These are phyloP conservation scores for Diaphora mendica DNA, from an alignment of 2,888 invertebrate genomes.

Conservation along the genomic window DNA sequence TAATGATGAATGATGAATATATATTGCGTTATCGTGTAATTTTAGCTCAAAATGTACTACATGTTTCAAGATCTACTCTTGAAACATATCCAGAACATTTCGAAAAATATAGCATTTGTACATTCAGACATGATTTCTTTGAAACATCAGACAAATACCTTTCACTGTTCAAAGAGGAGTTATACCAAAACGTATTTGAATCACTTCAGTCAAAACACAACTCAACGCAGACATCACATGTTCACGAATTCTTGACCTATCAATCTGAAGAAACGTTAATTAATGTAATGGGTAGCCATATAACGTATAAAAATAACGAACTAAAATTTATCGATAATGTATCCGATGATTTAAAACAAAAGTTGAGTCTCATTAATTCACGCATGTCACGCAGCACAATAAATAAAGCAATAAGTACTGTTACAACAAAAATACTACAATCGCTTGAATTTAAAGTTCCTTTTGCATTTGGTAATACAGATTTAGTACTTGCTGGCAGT, in stretches of 20 bases:
- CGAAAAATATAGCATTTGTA: slow-evolving; percentile 14
- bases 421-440: not conserved
- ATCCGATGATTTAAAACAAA: not conserved
- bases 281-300: not conserved
- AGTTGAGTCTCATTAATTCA: not conserved
- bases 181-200: not conserved
- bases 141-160: not conserved
- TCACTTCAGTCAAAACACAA: not conserved
- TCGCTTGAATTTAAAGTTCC: not conserved
- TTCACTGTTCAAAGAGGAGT: not conserved
- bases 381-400: not conserved
- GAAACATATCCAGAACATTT: not conserved
- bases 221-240: not conserved
- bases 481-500: not conserved
- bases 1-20: slow-evolving; percentile 28
- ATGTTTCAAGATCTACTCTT: slow-evolving; percentile 12
- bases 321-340: not conserved
- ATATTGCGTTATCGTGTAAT: slow-evolving; percentile 38
- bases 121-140: slow-evolving; percentile 27
- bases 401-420: not conserved
- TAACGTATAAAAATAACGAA: slow-evolving; percentile 1
- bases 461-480: slow-evolving; percentile 3
- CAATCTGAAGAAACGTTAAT: not conserved
- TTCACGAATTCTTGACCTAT: not conserved
- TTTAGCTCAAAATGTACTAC: slow-evolving; percentile 25